phyloP scores from a whole-genome alignment of 2,113 vertebrate genomes.

The Australoheros scitulus region DNA sequence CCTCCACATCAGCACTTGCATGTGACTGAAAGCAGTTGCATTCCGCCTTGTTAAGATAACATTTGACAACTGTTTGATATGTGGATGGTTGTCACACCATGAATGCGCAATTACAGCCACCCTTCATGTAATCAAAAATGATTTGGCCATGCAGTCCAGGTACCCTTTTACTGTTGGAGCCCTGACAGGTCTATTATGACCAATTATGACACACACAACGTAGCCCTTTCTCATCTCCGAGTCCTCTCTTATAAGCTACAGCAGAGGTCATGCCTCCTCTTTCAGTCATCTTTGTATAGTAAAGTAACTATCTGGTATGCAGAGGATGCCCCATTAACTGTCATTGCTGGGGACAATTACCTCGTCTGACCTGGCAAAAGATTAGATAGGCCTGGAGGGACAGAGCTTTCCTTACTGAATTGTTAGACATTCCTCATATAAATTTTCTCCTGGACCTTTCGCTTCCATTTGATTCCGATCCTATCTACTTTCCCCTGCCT shows the following conservation, averaged over 20 bases:
- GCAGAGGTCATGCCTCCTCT: constrained; percentile 63
- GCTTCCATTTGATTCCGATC: constrained; percentile 49
- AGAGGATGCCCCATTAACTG: constrained; percentile 67
- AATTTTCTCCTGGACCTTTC: constrained; percentile 46
- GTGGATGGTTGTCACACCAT: background rate
- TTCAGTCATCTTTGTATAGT: constrained; percentile 64
- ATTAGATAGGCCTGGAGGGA: constrained; percentile 62
- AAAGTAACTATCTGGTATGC: constrained; percentile 68
- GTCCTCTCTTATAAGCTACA: constrained; percentile 45
- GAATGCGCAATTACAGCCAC: background rate
- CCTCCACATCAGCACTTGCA: constrained; percentile 9
- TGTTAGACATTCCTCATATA: constrained; percentile 58
- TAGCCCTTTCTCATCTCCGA: constrained; percentile 51
- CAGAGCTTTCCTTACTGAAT: constrained; percentile 25
- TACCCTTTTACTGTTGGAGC: constrained; percentile 40
- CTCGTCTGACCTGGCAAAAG: constrained; percentile 60
- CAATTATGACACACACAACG: constrained; percentile 60
- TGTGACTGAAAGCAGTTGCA: constrained; percentile 26
- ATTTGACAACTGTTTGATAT: constrained; percentile 14
- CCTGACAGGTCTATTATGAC: constrained; percentile 64
- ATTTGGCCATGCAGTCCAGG: constrained; percentile 27
- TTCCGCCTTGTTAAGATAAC: constrained; percentile 46
- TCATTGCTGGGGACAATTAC: constrained; percentile 72
- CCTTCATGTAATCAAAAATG: constrained; percentile 33
- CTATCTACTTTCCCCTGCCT: background rate